phyloP scores from a whole-genome alignment of 2,113 vertebrate species.

The Amia ocellicauda region DNA sequence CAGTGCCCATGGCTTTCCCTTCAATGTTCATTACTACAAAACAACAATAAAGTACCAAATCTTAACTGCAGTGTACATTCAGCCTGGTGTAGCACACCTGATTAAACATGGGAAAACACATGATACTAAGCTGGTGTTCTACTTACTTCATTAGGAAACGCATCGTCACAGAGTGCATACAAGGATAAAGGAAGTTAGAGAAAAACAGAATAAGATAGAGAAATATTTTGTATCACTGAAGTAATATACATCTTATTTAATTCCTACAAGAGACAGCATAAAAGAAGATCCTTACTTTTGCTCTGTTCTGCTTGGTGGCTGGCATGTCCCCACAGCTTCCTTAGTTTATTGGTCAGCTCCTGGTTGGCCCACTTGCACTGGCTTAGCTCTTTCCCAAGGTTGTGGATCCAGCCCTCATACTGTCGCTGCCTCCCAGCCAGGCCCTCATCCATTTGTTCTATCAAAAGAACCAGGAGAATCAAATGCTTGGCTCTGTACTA shows the following conservation, averaged over 20 bases:
- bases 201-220: neutral
- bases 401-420: conserved; percentile 82
- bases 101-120: too few species aligned
- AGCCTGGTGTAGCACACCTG: too few species aligned
- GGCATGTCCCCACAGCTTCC: conserved; percentile 44
- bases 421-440: conserved; percentile 82
- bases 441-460: conserved; percentile 89
- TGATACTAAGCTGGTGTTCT: conserved; percentile 37
- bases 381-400: conserved; percentile 81
- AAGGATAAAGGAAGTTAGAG: neutral
- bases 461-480: neutral
- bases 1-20: conserved; percentile 8
- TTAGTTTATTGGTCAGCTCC: conserved; percentile 78
- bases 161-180: too few species aligned
- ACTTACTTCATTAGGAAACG: neutral
- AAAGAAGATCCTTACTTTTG: conserved; percentile 61
- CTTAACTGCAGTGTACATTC: too few species aligned
- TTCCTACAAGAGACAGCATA: too few species aligned
- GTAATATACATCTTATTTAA: too few species aligned
- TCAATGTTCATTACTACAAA: too few species aligned
- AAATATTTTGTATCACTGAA: neutral
- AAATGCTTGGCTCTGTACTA: too few species aligned
- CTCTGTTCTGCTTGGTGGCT: conserved; percentile 50
- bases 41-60: too few species aligned
- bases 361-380: conserved; percentile 75